Percentiles rank a stretch among this genome's conserved stretches.
Conservation (phyloP, 2,888 invertebrate species). For the Lymantria dispar region DNA sequence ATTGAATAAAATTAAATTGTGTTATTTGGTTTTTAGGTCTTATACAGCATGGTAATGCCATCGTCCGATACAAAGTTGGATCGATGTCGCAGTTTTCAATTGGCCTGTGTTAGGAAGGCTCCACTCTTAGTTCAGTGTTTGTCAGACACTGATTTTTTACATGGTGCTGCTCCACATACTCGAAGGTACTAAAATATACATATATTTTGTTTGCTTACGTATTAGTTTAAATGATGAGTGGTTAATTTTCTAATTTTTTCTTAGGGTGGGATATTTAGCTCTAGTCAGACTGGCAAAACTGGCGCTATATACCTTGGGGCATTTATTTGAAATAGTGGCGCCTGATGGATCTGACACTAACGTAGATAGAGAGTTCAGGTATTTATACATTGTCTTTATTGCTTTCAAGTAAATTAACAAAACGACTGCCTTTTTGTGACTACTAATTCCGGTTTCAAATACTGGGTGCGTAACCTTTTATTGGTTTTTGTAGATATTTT, state of each 20-base stretch:
- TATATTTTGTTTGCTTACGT: neutral
- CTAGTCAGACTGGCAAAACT: slow-evolving; percentile 94
- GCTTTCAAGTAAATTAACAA: neutral
- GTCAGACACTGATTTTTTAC: slow-evolving; percentile 74
- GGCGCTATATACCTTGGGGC: slow-evolving; percentile 92
- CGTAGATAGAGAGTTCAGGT: slow-evolving; percentile 70
- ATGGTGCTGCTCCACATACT: slow-evolving; percentile 71
- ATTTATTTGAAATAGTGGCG: slow-evolving; percentile 86
- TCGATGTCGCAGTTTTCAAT: slow-evolving; percentile 81
- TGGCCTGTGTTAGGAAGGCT: slow-evolving; percentile 83
- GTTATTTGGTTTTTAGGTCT: slow-evolving; percentile 72
- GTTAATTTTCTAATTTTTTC: slow-evolving; percentile 24
- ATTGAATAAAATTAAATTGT: slow-evolving; percentile 5
- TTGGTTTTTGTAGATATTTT: no score
- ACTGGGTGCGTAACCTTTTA: no score
- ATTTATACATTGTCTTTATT: slow-evolving; percentile 7
- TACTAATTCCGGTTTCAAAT: no score
- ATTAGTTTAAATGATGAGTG: neutral
- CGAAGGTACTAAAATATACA: slow-evolving; percentile 53
- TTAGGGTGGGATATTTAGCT: slow-evolving; percentile 92
- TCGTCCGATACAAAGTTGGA: slow-evolving; percentile 91
- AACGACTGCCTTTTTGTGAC: neutral
- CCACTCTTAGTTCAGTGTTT: slow-evolving; percentile 73
- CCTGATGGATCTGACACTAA: slow-evolving; percentile 72
- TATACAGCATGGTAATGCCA: slow-evolving; percentile 96